Conservation (phyloP, 2,888 invertebrate genomes). For the Mythimna ferrago region DNA sequence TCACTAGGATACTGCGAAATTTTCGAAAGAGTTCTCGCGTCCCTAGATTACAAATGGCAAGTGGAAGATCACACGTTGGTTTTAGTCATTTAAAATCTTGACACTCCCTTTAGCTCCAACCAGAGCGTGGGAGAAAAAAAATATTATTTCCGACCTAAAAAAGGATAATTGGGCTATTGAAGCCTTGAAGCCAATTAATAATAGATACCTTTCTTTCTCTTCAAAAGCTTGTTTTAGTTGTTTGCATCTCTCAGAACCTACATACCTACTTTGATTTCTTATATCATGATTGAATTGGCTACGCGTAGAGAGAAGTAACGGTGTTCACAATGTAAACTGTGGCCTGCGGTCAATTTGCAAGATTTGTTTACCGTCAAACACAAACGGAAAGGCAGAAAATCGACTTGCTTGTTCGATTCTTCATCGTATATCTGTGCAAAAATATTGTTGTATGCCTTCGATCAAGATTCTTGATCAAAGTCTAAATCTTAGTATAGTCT, state of each 20-base stretch:
- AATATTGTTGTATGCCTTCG: neutral
- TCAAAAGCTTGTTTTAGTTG: neutral
- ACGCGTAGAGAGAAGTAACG: slow-evolving; percentile 39
- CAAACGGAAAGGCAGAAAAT: slow-evolving; percentile 10
- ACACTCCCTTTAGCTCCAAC: neutral
- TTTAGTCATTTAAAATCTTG: neutral
- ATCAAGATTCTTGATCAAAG: neutral
- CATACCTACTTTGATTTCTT: slow-evolving; percentile 15
- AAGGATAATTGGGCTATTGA: neutral
- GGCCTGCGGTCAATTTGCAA: slow-evolving; percentile 28
- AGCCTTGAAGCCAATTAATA: neutral
- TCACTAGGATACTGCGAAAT: too few species aligned
- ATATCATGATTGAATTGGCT: slow-evolving; percentile 24
- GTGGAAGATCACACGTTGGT: neutral
- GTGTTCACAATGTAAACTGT: slow-evolving; percentile 32
- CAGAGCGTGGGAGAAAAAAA: neutral
- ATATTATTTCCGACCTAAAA: neutral
- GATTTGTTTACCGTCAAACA: slow-evolving; percentile 27
- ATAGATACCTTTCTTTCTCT: neutral
- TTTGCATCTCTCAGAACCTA: neutral
- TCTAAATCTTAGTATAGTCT: neutral
- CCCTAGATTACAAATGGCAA: too few species aligned
- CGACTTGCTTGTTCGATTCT: slow-evolving; percentile 1
- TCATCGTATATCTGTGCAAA: neutral
- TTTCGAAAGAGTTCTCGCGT: too few species aligned